Evolutionary conservation across 2,888 invertebrate genomes (phyloP), one percentile per base, ranked within the genome.

Genomic region (Apodemia zela): DNA sequence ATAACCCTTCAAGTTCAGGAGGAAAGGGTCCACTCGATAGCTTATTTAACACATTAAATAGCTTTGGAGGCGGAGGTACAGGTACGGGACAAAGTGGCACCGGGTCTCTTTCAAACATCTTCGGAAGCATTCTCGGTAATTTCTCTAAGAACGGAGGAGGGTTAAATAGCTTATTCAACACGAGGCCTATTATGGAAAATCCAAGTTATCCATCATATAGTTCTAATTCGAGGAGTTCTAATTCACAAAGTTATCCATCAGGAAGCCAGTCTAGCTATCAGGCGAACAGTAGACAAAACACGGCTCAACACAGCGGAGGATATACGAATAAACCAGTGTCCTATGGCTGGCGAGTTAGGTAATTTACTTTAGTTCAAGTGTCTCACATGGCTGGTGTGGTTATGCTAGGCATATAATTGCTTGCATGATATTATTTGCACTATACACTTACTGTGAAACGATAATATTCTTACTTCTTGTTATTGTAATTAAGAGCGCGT

Each of bases 291-390:
- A 86, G 85, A 73, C 82, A 85, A 69, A 80, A 67, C 66, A 74
- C 85, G 70, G 79, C 69, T 21, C 78, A 70, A 35, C 84, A 75
- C 67, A 84, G 70, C 67, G 76, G 72, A 57, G 87, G 85, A 58
- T 74, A 84, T 35, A 84, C 89, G 15, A 76, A 79, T 73, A 85
- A 78, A 71, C 90, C 92, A 25, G 80, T 79, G 66, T 75, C 79
- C 62, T 92, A 90, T 72, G 91, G 91, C 69, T 91, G 91, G 91
- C 87, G 84, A 67, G 75, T 87, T 81, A 87, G 92, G 92, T 92
- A 92, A 92, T 5, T 54, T 11, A 21, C 21, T 54, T 54, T 82
- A 69, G 60, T 67, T 67, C 65, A 60, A 45, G 67, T 61, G 62
- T 66, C 62, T 59, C 67, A 68, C 67, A 69, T 59, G 38, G 70